These are phyloP conservation scores for Rhopalosiphum padi DNA, from an alignment of 1,140 invertebrate genomes.

Conservation along the genomic window DNA sequence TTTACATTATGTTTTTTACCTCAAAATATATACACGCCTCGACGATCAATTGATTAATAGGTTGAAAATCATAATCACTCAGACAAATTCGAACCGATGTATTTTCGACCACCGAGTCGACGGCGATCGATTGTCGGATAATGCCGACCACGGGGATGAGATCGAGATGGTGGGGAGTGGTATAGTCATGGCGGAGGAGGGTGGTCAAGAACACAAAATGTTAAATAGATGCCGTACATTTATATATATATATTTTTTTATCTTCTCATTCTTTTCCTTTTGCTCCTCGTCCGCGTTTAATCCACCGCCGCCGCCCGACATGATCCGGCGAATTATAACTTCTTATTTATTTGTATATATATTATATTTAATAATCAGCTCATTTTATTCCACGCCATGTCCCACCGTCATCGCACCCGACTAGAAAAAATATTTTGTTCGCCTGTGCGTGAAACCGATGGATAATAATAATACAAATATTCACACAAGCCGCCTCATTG, in stretches of 20 bases:
- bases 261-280: not conserved
- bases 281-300: not conserved
- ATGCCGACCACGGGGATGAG: not conserved
- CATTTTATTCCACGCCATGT: constrained; percentile 7
- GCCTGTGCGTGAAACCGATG: not conserved
- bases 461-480: constrained; percentile 1
- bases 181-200: not conserved
- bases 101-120: constrained; percentile 15
- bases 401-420: not conserved
- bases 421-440: constrained; percentile 8
- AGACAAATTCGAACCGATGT: constrained; percentile 7
- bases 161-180: not conserved
- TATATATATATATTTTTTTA: not conserved
- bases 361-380: not conserved
- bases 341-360: not conserved
- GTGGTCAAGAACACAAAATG: not conserved
- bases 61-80: not conserved
- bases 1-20: not conserved
- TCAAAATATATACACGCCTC: constrained; percentile 8
- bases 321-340: constrained; percentile 37
- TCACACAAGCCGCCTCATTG: constrained; percentile 1
- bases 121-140: not conserved
- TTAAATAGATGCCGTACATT: not conserved
- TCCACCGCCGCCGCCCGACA: not conserved
- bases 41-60: not conserved